Base-by-base conservation (phyloP, 2,888 invertebrate genomes). In the Drosophila fungiperda region DNA sequence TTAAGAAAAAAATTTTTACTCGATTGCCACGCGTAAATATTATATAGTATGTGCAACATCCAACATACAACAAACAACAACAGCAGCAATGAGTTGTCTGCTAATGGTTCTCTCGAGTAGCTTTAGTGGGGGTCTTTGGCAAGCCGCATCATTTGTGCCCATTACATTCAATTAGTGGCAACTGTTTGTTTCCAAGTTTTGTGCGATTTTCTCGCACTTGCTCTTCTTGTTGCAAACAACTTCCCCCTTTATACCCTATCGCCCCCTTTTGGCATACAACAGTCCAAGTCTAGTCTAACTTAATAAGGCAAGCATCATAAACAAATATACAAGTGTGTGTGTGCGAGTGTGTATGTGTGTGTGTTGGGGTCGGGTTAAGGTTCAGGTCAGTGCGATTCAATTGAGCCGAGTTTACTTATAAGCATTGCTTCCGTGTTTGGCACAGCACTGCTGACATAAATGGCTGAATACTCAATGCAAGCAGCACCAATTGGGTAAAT, bases 151-250 rank as follows among this genome's bases (percentile, higher is more conserved):
- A 87, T 84, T 87, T 87, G 83, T 82, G 87, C 80, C 87, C 80
- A 87, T 89, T 85, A 82, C 85, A 89, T 85, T 87, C 87, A 87
- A 87, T 87, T 87, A 89, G 89, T 74, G 57, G 74, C 80, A 80
- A 80, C 73, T 83, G 78, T 67, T 75, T 78, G 72, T 75, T 75
- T 83, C 61, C 74, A 76, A 64, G 71, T 73, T 73, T 68, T 70
- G 65, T 74, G 67, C 73, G 60, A 78, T 72, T 76, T 74, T 76
- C 73, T 86, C 78, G 83, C 86, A 85, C 80, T 80, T 68, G 61
- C 59, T 65, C 33, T 63, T 61, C 60, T 63, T 66, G 62, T 55
- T 55, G 48, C 15, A 45, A 23, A 45, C 45, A 23, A 45, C 23
- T 26, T 45, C 8, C 45, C 45, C 23, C 45, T 8, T 45, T 45